These are phyloP conservation scores for Hesperophylax magnus DNA, from an alignment of 1,140 invertebrate genomes.

Conservation along the genomic window DNA sequence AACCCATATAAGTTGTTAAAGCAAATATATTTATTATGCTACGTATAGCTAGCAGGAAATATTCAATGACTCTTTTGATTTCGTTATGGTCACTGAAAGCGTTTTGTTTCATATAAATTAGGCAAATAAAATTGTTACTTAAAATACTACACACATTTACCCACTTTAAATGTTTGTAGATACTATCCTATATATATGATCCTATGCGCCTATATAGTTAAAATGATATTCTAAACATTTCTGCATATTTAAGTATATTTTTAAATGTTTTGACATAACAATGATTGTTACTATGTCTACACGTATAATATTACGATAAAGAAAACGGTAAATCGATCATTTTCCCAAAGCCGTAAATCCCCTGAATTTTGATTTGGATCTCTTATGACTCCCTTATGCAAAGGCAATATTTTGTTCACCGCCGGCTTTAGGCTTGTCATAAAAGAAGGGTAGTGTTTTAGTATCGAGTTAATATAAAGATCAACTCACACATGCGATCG, in stretches of 20 bases:
- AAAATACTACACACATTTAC: no score
- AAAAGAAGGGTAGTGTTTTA: slow-evolving; percentile 32
- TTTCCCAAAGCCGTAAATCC: background rate
- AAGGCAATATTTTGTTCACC: slow-evolving; percentile 39
- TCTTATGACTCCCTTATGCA: slow-evolving; percentile 16
- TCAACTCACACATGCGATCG: slow-evolving; percentile 12
- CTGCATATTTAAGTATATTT: no score
- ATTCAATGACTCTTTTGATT: background rate
- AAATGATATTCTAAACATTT: no score
- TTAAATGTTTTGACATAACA: no score
- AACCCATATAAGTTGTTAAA: background rate
- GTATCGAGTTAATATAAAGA: slow-evolving; percentile 22
- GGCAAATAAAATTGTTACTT: no score
- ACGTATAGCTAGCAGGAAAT: background rate
- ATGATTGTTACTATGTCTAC: background rate
- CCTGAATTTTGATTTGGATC: background rate
- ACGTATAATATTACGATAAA: background rate
- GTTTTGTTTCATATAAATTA: background rate
- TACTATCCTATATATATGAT: no score
- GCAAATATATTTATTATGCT: background rate
- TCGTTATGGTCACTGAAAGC: background rate
- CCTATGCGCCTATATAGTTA: no score
- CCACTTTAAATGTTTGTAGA: no score
- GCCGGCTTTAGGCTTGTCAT: slow-evolving; percentile 33
- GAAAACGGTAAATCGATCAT: background rate